Evolutionary conservation across 64 coral and sea anemone species (phyloP).

Genomic region (Pachyseris speciosa): DNA sequence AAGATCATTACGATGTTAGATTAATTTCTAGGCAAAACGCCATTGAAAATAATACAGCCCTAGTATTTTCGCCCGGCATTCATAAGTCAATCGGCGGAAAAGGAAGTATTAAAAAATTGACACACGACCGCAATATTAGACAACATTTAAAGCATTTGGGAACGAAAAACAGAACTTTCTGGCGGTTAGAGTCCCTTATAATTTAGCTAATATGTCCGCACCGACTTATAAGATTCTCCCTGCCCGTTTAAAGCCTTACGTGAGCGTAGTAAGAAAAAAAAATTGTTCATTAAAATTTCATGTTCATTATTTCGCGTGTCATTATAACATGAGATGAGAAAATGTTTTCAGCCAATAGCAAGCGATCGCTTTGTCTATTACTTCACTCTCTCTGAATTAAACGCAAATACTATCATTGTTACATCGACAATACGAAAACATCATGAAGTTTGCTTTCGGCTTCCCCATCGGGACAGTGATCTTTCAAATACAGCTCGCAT

Average conservation of each 20-base stretch:
- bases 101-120: conserved; percentile 2
- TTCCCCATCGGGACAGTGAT: conserved; percentile 15
- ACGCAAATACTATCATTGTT: conserved; percentile 42
- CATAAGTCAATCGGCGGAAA: conserved; percentile 10
- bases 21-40: no score
- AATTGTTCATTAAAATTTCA: conserved; percentile 14
- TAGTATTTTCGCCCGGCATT: background rate
- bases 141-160: background rate
- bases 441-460: conserved; percentile 28
- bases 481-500: background rate
- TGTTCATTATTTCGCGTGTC: conserved; percentile 45
- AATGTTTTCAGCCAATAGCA: conserved; percentile 27
- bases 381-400: conserved; percentile 51
- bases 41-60: background rate
- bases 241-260: background rate
- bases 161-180: background rate
- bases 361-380: conserved; percentile 10
- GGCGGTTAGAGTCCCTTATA: background rate
- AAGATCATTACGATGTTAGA: no score
- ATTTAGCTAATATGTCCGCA: background rate
- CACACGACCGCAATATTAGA: background rate
- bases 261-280: background rate
- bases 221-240: background rate
- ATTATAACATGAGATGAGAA: conserved; percentile 28
- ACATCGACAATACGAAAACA: conserved; percentile 47